These are phyloP conservation scores for Solenodon paradoxus DNA, from an alignment of 2,113 vertebrate species.

Conservation along the genomic window DNA sequence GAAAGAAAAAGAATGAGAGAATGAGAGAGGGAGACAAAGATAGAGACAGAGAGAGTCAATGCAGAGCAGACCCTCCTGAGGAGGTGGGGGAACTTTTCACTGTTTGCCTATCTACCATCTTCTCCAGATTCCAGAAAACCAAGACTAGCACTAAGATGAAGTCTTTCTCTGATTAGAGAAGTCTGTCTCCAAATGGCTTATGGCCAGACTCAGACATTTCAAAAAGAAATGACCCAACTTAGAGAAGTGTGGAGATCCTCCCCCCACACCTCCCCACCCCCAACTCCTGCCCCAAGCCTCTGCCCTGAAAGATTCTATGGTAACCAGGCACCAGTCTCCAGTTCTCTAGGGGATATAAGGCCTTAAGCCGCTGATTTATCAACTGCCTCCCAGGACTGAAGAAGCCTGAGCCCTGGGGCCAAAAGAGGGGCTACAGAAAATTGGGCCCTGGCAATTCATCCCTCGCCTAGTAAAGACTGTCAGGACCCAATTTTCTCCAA, in stretches of 20 bases:
- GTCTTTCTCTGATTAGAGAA: neutral
- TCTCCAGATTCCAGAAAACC: neutral
- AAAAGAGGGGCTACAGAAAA: neutral
- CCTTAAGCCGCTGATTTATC: constrained; percentile 47
- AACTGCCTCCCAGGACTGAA: neutral
- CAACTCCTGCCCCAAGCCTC: too few relatives aligned
- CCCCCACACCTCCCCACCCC: too few relatives aligned
- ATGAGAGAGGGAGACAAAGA: too few relatives aligned
- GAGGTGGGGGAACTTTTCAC: neutral
- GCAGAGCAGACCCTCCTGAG: neutral
- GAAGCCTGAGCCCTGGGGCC: neutral
- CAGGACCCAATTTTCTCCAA: neutral
- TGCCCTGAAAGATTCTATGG: constrained; percentile 3
- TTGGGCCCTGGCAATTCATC: neutral
- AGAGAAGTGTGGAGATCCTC: neutral
- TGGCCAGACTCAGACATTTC: neutral
- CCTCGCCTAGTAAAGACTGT: neutral
- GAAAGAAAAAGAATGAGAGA: neutral
- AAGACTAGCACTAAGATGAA: neutral
- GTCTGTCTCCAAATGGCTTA: neutral
- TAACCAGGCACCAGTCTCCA: constrained; percentile 15
- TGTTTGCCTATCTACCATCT: neutral
- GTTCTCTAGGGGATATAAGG: neutral
- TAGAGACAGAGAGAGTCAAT: neutral
- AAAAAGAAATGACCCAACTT: neutral